phyloP scores from a whole-genome alignment of 2,888 invertebrate genomes.

The Drosophila nigritarsus region DNA sequence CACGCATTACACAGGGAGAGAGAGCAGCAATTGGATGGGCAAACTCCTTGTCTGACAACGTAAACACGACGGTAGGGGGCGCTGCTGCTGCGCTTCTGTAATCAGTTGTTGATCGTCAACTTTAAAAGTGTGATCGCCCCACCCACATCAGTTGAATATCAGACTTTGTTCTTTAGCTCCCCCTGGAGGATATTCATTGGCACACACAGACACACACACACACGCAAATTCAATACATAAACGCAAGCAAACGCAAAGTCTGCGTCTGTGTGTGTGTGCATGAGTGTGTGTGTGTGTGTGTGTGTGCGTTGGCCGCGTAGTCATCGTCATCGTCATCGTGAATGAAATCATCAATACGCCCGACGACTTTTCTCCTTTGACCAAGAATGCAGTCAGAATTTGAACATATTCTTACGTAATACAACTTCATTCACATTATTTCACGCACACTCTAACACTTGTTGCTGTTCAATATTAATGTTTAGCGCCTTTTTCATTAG shows the following conservation, averaged over 20 bases:
- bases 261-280: conserved; percentile 15
- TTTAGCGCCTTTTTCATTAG: conserved; percentile 57
- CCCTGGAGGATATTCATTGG: conserved; percentile 44
- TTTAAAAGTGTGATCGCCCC: conserved; percentile 39
- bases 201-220: conserved; percentile 16
- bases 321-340: conserved; percentile 68
- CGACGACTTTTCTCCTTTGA: conserved; percentile 43
- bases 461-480: conserved; percentile 32
- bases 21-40: conserved; percentile 36
- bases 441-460: conserved; percentile 69
- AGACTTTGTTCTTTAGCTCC: conserved; percentile 35
- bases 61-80: conserved; percentile 27
- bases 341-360: conserved; percentile 77
- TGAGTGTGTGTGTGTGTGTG: conserved; percentile 18
- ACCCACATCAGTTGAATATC: conserved; percentile 12
- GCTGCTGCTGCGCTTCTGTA: conserved; percentile 25
- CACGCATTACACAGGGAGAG: background rate
- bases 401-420: conserved; percentile 77
- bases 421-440: conserved; percentile 61
- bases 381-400: conserved; percentile 61
- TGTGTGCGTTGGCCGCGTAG: conserved; percentile 44
- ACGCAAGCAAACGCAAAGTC: background rate
- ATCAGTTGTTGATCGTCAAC: conserved; percentile 52
- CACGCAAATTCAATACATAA: conserved; percentile 14
- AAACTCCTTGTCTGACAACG: conserved; percentile 41